Evolutionary conservation across 2,888 invertebrate species (phyloP), one percentile per base, ranked within the genome.

Genomic region (Chymomyza fuscimana): DNA sequence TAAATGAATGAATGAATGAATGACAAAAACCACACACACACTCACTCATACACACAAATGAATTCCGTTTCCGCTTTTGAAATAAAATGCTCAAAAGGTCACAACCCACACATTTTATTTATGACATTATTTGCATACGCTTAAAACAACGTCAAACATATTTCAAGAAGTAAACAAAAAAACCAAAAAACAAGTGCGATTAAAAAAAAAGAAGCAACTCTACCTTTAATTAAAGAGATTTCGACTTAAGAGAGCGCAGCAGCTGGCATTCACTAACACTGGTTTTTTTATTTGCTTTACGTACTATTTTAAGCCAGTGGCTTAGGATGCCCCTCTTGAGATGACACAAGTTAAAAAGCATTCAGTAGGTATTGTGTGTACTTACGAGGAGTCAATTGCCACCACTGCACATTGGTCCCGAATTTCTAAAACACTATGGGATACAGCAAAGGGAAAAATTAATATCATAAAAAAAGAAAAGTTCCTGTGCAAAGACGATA

Each of bases 51-150:
- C 56, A 56, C 25, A 9, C 25, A 58, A 15, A 22, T 46, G 40
- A 32, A 16, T 16, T 51, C 19, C 56, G 25, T 56, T 58, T 22
- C 22, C 15, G n/a, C n/a, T 19, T 19, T 19, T 5, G 15, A 36
- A 16, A 19, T 71, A 52, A 60, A 60, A 60, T 40, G 65, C 15
- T 50, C 36, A 50, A 67, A 70, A 78, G 70, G 66, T 70, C 69
- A 76, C 61, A 60, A 68, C 65, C 61, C 66, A 60, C 61, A 70
- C 73, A 72, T 58, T 77, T 72, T 64, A 69, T 78, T 80, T 66
- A 74, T 74, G 58, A 22, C 70, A 73, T 74, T 76, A 79, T 88
- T 86, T 87, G 82, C 88, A 86, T 88, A 69, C 74, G 69, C 81
- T 61, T 54, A 51, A 67, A 65, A 60, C 61, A 52, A 69, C 40